These are phyloP conservation scores for Smittia aterrima DNA, from an alignment of 2,888 invertebrate genomes.

Conservation along the genomic window DNA sequence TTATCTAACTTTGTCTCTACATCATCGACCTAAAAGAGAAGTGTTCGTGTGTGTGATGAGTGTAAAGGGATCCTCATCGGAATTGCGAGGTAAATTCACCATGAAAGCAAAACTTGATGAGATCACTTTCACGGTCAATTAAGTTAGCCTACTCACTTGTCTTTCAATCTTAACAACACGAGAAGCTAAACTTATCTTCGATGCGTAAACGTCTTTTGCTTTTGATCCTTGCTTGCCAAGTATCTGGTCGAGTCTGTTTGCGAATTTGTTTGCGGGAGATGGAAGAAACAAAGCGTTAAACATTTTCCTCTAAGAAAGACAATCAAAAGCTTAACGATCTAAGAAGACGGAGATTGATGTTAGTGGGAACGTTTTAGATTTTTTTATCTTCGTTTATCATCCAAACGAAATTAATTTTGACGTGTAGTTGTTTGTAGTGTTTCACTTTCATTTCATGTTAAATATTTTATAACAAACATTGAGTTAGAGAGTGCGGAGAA, in stretches of 20 bases:
- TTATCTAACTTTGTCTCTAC: constrained; percentile 89
- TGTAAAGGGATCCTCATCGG: background rate
- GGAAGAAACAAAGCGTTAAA: background rate
- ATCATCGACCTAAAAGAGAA: constrained; percentile 72
- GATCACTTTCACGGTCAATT: background rate
- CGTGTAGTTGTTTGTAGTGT: too few species aligned
- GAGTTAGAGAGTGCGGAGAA: too few species aligned
- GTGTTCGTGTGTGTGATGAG: background rate
- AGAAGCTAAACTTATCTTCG: constrained; percentile 88
- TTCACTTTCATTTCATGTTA: too few species aligned
- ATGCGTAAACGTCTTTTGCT: constrained; percentile 89
- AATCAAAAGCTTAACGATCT: background rate
- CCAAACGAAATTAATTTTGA: background rate
- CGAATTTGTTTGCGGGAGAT: too few species aligned
- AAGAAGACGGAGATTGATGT: constrained; percentile 9
- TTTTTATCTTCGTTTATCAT: background rate
- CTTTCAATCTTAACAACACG: constrained; percentile 92
- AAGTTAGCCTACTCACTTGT: constrained; percentile 65
- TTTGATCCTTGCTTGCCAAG: constrained; percentile 90
- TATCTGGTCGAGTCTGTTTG: constrained; percentile 81
- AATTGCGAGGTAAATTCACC: background rate
- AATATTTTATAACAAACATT: too few species aligned
- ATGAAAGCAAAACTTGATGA: background rate
- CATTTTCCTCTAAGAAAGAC: background rate
- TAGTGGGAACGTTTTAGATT: background rate